Conservation (phyloP, 2,113 vertebrate genomes). For the Clinocottus analis region DNA sequence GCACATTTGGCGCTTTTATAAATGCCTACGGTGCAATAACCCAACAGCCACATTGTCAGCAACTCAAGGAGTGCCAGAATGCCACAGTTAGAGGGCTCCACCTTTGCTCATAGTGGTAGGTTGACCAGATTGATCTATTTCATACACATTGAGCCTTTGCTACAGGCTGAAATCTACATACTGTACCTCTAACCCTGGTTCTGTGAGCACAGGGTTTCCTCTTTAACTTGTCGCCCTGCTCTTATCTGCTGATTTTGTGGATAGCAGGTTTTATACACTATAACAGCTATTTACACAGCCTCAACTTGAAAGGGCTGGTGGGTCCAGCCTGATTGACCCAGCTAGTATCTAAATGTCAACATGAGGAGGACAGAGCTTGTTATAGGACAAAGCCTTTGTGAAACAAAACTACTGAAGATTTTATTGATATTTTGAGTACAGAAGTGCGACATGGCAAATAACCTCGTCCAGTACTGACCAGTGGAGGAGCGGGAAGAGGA, state of each 20-base stretch:
- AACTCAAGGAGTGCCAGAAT: not conserved
- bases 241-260: no score
- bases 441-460: not conserved
- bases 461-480: constrained; percentile 85
- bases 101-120: not conserved
- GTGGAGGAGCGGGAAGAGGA: constrained; percentile 89
- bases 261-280: no score
- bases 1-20: not conserved
- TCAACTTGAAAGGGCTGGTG: no score
- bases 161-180: not conserved
- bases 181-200: no score
- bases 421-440: not conserved
- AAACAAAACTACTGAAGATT: not conserved
- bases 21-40: not conserved
- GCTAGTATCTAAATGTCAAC: not conserved
- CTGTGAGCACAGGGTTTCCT: no score
- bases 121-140: not conserved
- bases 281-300: no score
- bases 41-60: not conserved
- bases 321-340: not conserved
- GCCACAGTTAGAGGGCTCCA: not conserved
- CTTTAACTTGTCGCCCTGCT: no score
- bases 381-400: not conserved
- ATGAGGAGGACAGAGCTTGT: not conserved
- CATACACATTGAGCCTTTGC: not conserved